phyloP scores from a whole-genome alignment of 64 coral and sea anemone species.

The Pocillopora damicornis region DNA sequence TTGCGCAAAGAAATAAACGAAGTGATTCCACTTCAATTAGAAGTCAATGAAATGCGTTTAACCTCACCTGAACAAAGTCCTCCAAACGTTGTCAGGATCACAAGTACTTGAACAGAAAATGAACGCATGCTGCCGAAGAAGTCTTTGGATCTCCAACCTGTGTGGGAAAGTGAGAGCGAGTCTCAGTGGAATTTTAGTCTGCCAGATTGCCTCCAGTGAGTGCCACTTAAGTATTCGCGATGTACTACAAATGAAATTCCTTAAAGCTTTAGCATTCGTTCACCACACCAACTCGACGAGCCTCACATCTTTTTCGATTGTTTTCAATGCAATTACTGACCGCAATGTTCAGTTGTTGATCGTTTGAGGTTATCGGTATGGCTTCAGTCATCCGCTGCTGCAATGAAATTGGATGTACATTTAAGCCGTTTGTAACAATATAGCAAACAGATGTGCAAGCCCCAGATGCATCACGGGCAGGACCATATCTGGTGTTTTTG shows the following conservation, averaged over 20 bases:
- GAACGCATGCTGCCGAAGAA: not conserved
- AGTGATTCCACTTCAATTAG: not conserved
- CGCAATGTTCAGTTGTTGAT: constrained; percentile 8
- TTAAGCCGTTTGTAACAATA: constrained; percentile 9
- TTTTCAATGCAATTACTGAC: constrained; percentile 25
- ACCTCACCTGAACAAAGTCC: constrained; percentile 10
- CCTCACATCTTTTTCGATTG: not conserved
- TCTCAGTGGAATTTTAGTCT: constrained; percentile 10
- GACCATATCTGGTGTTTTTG: not conserved
- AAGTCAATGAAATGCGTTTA: not conserved
- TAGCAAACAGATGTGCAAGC: constrained; percentile 4
- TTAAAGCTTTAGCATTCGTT: not conserved
- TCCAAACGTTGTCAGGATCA: constrained; percentile 19
- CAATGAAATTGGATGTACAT: constrained; percentile 1
- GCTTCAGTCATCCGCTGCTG: not conserved
- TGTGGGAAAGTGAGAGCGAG: not conserved
- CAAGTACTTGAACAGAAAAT: constrained; percentile 2
- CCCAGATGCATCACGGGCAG: constrained; percentile 1
- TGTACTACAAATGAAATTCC: not conserved
- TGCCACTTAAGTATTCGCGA: not conserved
- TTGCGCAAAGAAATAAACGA: not conserved
- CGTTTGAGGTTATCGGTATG: constrained; percentile 13
- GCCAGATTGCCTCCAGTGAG: not conserved
- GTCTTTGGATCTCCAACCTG: constrained; percentile 21
- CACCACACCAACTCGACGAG: not conserved